These are phyloP conservation scores for Sycophila sp. DNA, from an alignment of 1,140 invertebrate genomes.

Conservation along the genomic window DNA sequence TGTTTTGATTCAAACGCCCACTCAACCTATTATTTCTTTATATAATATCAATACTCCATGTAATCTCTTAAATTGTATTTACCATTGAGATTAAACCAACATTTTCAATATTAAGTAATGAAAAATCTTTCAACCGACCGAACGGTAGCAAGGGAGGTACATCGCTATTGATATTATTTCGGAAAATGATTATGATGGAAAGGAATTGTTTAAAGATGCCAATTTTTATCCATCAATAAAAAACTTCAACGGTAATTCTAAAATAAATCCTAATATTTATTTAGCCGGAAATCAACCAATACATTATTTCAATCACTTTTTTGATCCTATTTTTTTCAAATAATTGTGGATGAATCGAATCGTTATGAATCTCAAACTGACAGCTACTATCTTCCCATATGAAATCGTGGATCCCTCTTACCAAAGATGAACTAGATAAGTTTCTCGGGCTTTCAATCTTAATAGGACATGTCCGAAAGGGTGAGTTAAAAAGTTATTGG, in stretches of 20 bases:
- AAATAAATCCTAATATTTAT: conserved; percentile 31
- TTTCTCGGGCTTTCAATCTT: conserved; percentile 40
- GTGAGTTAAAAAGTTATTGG: conserved; percentile 28
- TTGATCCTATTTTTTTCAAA: conserved; percentile 23
- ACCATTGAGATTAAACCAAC: too few species aligned
- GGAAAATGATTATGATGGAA: conserved; percentile 21
- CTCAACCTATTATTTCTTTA: too few species aligned
- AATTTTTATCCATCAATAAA: conserved; percentile 35
- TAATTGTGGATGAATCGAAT: conserved; percentile 22
- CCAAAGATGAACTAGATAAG: conserved; percentile 32
- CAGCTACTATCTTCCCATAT: conserved; percentile 5
- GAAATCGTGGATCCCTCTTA: conserved; percentile 24
- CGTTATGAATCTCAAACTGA: not conserved
- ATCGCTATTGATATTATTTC: too few species aligned
- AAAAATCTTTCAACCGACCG: too few species aligned
- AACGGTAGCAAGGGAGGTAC: too few species aligned
- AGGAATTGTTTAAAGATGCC: conserved; percentile 19
- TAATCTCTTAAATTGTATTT: too few species aligned
- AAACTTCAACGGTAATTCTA: conserved; percentile 1
- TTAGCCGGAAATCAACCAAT: conserved; percentile 25
- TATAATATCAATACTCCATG: too few species aligned
- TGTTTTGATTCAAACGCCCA: too few species aligned
- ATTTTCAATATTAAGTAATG: too few species aligned
- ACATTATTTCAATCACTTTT: conserved; percentile 36
- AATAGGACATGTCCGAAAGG: conserved; percentile 30